Conservation (phyloP, 2,888 invertebrate species). For the Meandrusa payeni region DNA sequence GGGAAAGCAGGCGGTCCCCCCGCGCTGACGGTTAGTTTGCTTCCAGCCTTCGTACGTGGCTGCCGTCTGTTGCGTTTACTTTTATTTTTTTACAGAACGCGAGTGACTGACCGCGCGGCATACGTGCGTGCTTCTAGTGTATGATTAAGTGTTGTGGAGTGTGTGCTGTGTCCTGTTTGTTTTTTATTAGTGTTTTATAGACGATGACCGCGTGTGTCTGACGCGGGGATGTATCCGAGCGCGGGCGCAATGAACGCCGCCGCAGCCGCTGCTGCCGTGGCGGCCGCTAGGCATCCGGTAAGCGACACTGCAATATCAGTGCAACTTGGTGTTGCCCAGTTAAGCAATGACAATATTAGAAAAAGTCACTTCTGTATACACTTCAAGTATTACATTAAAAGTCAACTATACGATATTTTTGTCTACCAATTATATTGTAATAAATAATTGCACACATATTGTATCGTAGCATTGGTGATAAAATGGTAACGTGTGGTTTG, state of each 20-base stretch:
- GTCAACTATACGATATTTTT: no score
- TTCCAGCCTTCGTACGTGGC: conserved; percentile 45
- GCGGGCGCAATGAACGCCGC: conserved; percentile 92
- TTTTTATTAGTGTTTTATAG: conserved; percentile 53
- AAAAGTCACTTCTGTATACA: no score
- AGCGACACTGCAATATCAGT: conserved; percentile 52
- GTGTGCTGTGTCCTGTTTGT: conserved; percentile 61
- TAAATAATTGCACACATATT: no score
- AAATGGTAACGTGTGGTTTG: no score
- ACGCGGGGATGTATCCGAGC: conserved; percentile 90
- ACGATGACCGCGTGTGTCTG: conserved; percentile 73
- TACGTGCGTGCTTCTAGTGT: conserved; percentile 53
- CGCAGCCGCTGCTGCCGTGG: conserved; percentile 91
- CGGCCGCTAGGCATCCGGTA: conserved; percentile 93
- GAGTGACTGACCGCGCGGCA: conserved; percentile 60
- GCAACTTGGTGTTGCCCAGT: no score
- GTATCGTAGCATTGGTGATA: no score
- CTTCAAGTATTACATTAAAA: no score
- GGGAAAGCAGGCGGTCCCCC: conserved; percentile 48
- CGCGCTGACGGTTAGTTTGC: conserved; percentile 54
- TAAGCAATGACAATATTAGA: no score
- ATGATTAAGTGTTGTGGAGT: conserved; percentile 64
- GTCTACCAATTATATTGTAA: no score
- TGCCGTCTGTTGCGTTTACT: conserved; percentile 43
- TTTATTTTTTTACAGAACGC: conserved; percentile 45